Evolutionary conservation across 2,888 invertebrate species (phyloP).

Genomic region (Isotomurus palustris): DNA sequence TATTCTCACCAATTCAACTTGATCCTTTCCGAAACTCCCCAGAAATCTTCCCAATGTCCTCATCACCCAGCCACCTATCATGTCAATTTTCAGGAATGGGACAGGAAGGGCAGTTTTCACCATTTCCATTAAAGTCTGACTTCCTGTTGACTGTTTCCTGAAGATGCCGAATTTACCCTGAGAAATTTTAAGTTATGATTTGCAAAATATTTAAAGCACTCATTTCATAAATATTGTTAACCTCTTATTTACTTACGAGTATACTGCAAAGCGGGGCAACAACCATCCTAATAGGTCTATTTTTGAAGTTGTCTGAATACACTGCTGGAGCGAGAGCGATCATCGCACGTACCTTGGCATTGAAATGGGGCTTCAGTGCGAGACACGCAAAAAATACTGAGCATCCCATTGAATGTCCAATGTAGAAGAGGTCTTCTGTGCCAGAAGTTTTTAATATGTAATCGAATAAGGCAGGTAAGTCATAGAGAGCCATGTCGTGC

Average conservation of each 20-base stretch:
- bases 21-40: no score
- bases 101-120: no score
- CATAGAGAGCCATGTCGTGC: neutral
- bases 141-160: no score
- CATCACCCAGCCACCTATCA: no score
- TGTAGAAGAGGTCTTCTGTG: neutral
- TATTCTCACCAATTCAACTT: no score
- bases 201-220: no score
- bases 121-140: no score
- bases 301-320: neutral
- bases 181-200: no score
- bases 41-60: no score
- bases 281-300: neutral
- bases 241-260: neutral
- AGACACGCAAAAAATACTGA: neutral
- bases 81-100: no score
- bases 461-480: neutral
- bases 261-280: neutral
- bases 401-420: constrained; percentile 4
- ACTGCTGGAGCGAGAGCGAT: constrained; percentile 2
- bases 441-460: neutral
- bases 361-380: neutral
- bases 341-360: neutral
- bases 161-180: no score
- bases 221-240: no score